Base-by-base conservation (phyloP, 2,113 vertebrate genomes). In the Oenanthe melanoleuca region DNA sequence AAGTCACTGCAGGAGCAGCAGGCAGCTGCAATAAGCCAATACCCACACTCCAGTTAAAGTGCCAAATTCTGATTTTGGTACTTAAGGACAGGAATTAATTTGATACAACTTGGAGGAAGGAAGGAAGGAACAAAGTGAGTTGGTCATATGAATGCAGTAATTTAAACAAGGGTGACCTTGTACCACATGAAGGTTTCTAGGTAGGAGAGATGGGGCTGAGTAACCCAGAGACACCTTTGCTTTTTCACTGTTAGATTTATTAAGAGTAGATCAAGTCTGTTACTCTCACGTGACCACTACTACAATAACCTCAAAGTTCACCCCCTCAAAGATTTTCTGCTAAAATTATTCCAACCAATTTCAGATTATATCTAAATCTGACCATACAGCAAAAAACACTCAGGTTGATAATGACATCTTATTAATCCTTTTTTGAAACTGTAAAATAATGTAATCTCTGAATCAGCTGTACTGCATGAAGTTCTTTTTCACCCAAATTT, bases 401-500 rank as follows among this genome's bases (percentile, higher is more conserved):
- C 65, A 87, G 31, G 38, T 91, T 88, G 93, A 88, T 89, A 87
- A 42, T 69, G 57, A 74, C 57, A 83, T 88, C 64, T 93, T 96
- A 94, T 83, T 78, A 95, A 97, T 88, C 50, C 31, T 17, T 86
- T 95, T 95, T 81, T 44, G 22, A 56, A 88, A 23, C 9, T 84
- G 66, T 80, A 38, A 93, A 95, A 86, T 60, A 38, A 89, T 60
- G 72, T 93, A 75, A 90, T 44, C 40, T 56, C 64, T 71, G 79
- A 93, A 95, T 90, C 88, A 96, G 55, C 59, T 74, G 80, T 96
- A 89, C 65, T 64, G 26, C 69, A 65, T 31, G 33, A 94, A 93
- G 61, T 86, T 88, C 49, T 50, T 31, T 55, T 83, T 84, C 70
- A 87, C 94, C 88, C 47, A 78, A 92, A 96, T 95, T 97, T 97